These are phyloP conservation scores for Calonectris borealis DNA, from an alignment of 2,113 vertebrate genomes.

Conservation along the genomic window DNA sequence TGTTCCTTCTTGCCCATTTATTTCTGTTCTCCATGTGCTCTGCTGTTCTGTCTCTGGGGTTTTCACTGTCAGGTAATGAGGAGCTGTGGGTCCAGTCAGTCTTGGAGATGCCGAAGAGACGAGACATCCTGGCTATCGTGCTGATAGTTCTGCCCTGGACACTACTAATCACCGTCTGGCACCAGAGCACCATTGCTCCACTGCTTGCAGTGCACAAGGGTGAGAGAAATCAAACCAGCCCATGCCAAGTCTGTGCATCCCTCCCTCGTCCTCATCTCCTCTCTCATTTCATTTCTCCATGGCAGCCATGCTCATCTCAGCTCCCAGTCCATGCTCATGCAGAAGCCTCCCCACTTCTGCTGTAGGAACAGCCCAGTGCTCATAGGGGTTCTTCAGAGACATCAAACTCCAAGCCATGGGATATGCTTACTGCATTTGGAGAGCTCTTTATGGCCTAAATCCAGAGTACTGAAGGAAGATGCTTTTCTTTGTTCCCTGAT, in stretches of 20 bases:
- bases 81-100: slow-evolving; percentile 92
- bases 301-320: slow-evolving; percentile 58
- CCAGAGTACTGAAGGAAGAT: not conserved
- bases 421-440: not conserved
- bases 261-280: slow-evolving; percentile 39
- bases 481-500: not conserved
- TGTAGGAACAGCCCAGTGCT: not conserved
- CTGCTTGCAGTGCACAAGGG: slow-evolving; percentile 95
- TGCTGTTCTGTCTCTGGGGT: slow-evolving; percentile 75
- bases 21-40: slow-evolving; percentile 77
- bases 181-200: slow-evolving; percentile 95
- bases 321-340: slow-evolving; percentile 11
- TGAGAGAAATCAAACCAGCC: slow-evolving; percentile 73
- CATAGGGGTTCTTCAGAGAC: not conserved
- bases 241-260: not conserved
- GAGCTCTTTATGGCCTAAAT: not conserved
- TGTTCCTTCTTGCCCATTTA: slow-evolving; percentile 71
- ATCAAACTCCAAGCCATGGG: not conserved
- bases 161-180: slow-evolving; percentile 98
- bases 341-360: slow-evolving; percentile 19
- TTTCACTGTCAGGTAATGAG: slow-evolving; percentile 90
- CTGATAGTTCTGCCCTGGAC: slow-evolving; percentile 99
- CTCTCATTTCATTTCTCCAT: slow-evolving; percentile 42
- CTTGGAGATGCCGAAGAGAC: slow-evolving; percentile 99
- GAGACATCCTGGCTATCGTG: slow-evolving; percentile 97